phyloP scores from a whole-genome alignment of 1,140 invertebrate genomes.

The Cardiocondyla obscurior region DNA sequence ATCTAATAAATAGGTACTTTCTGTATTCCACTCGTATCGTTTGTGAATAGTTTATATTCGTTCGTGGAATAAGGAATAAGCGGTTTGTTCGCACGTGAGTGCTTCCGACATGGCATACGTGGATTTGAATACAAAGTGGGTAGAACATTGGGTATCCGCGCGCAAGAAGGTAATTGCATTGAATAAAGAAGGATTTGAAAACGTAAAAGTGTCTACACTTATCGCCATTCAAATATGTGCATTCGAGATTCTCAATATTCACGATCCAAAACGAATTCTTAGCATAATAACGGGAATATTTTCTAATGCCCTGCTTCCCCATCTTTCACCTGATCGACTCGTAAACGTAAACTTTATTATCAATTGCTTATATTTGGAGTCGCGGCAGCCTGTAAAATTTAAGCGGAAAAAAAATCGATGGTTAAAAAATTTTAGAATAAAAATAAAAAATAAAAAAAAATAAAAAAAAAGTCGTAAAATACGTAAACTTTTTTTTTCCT shows the following conservation, averaged over 20 bases:
- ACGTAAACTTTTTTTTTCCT: not conserved
- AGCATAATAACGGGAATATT: constrained; percentile 22
- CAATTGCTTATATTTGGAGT: not conserved
- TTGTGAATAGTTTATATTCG: constrained; percentile 70
- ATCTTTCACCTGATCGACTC: constrained; percentile 9
- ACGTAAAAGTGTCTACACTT: constrained; percentile 50
- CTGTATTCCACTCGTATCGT: constrained; percentile 59
- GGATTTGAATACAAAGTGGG: constrained; percentile 69
- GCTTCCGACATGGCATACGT: constrained; percentile 67
- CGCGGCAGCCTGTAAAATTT: not conserved
- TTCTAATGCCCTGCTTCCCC: not conserved
- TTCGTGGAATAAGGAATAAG: constrained; percentile 70
- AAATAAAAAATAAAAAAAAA: not conserved
- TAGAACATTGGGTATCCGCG: constrained; percentile 50
- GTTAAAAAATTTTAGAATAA: not conserved
- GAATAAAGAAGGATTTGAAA: constrained; percentile 67
- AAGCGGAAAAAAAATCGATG: not conserved
- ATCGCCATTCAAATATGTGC: constrained; percentile 49
- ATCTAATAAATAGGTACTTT: constrained; percentile 65
- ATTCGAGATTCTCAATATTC: constrained; percentile 53
- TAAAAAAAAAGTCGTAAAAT: not conserved
- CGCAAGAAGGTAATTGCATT: constrained; percentile 65
- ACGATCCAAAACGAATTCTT: constrained; percentile 51
- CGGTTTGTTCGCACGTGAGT: constrained; percentile 68
- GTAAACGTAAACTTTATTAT: constrained; percentile 22